phyloP scores from a whole-genome alignment of 2,888 invertebrate genomes.

The Ennomos quercinarius region DNA sequence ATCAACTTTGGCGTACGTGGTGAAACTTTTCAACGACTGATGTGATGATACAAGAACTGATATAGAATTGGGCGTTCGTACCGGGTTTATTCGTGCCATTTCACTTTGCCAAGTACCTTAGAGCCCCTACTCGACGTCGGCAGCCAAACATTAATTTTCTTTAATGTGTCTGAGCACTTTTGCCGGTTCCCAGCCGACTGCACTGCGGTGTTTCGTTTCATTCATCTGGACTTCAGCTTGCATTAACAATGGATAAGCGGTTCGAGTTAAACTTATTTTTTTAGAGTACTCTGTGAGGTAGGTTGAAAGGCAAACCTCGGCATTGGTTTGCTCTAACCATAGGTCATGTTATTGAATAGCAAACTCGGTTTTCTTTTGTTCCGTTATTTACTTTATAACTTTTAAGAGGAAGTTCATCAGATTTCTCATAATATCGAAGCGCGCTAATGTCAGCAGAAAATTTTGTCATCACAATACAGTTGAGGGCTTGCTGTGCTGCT shows the following conservation, averaged over 20 bases:
- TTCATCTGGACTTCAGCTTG: slow-evolving; percentile 76
- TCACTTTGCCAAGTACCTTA: slow-evolving; percentile 80
- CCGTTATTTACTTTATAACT: too few relatives aligned
- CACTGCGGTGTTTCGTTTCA: slow-evolving; percentile 83
- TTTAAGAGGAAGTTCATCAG: too few relatives aligned
- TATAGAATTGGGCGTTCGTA: slow-evolving; percentile 74
- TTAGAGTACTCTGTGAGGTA: slow-evolving; percentile 27
- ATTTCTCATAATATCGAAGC: too few relatives aligned
- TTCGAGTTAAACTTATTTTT: slow-evolving; percentile 64
- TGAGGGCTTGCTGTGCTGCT: too few relatives aligned
- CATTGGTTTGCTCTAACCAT: too few relatives aligned
- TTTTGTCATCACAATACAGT: too few relatives aligned
- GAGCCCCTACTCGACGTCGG: slow-evolving; percentile 79
- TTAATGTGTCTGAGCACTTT: slow-evolving; percentile 85
- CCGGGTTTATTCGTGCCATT: slow-evolving; percentile 77
- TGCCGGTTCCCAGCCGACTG: slow-evolving; percentile 74
- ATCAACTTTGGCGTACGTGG: slow-evolving; percentile 59
- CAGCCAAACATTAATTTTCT: slow-evolving; percentile 85
- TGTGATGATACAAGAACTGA: slow-evolving; percentile 69
- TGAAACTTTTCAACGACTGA: slow-evolving; percentile 66
- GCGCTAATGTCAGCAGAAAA: too few relatives aligned
- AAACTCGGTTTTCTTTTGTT: too few relatives aligned
- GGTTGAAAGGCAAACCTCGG: too few relatives aligned
- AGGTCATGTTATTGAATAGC: too few relatives aligned
- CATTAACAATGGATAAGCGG: slow-evolving; percentile 79